A percentile compares a stretch with the other conserved stretches of the same genome.
These are phyloP conservation scores for Phataginus tricuspis DNA, from an alignment of 2,797 vertebrate species.

Conservation along the genomic window DNA sequence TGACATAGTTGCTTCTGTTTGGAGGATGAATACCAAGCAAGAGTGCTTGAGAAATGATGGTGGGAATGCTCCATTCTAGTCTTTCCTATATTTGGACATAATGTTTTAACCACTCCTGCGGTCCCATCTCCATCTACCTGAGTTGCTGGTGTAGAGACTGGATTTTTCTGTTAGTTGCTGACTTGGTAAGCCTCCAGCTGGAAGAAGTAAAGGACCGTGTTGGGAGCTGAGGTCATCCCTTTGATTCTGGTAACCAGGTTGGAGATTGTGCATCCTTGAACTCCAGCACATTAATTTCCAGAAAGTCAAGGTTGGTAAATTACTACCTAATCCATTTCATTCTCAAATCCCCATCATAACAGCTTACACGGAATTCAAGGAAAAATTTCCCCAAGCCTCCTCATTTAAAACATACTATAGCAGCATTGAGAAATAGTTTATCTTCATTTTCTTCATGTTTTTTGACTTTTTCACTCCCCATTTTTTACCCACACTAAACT, in stretches of 20 bases:
- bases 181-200: not conserved
- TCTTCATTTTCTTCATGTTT: not conserved
- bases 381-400: not conserved
- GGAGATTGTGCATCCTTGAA: not conserved
- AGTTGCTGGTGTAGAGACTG: not conserved
- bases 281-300: not conserved
- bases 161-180: not conserved
- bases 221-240: not conserved
- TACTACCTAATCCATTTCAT: not conserved
- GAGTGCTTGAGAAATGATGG: not conserved
- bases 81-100: not conserved
- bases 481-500: not conserved
- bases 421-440: not conserved
- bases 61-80: not conserved
- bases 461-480: not conserved
- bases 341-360: not conserved
- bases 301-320: not conserved
- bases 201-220: not conserved
- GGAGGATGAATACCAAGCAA: not conserved
- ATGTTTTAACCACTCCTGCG: not conserved
- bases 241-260: not conserved
- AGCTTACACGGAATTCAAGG: not conserved
- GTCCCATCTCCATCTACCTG: not conserved
- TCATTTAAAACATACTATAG: not conserved
- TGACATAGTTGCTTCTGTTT: not conserved